Evolutionary conservation across 2,888 invertebrate genomes (phyloP), one percentile per base, ranked within the genome.

Genomic region (Tetanocera ferruginea): DNA sequence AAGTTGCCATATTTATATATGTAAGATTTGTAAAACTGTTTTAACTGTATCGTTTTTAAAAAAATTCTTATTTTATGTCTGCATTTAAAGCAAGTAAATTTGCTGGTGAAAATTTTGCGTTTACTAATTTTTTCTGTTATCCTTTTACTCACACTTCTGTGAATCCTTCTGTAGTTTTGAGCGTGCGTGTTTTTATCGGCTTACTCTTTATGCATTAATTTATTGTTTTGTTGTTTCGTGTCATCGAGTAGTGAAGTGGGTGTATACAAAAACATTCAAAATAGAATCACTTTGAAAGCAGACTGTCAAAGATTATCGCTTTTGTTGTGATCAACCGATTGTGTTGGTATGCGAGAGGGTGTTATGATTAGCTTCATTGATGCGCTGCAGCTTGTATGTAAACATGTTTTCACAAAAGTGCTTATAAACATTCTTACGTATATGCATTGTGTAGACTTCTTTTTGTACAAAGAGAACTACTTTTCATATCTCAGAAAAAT

Each of bases 1-100:
- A 91, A 83, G 93, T 93, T 85, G 95, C 93, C 95, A 95, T 95
- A 81, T 85, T 91, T 75, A 66, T 62, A 9, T 17, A 6, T 51
- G 43, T 37, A 43, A 28, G 14, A 52, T 49, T 37, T 64, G 11
- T 57, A 17, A 37, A 71, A 72, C n/a, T 72, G 5, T 8, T 17
- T 5, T 72, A 9, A 23, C n/a, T n/a, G n/a, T 60, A 23, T 11
- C 57, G 8, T 23, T 72, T 37, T 31, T 19, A 14, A 11, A n/a
- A 6, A 37, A 23, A 1, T 28, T 31, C 23, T 34, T 6, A 11
- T 23, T 43, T 72, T 14, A 23, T 37, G 34, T 31, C 11, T 72
- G 9, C 34, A 72, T 28, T 25, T 14, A 51, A 49, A 28, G 1
- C n/a, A 17, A 8, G 3, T 51, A 28, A 25, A 49, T 14, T 34